Conservation (phyloP, 2,888 invertebrate genomes). For the Melinaea marsaeus region DNA sequence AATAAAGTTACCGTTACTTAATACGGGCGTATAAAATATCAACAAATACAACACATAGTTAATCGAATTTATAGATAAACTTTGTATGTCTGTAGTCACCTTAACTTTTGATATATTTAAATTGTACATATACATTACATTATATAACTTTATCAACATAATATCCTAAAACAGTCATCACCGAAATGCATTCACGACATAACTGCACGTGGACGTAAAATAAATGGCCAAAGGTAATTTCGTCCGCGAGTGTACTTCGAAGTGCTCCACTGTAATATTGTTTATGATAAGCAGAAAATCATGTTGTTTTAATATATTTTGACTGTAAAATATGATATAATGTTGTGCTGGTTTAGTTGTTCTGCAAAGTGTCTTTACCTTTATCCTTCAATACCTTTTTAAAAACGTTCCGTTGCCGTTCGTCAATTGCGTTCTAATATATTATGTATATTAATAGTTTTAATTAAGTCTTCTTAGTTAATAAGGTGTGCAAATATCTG, state of each 20-base stretch:
- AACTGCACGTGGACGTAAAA: constrained; percentile 25
- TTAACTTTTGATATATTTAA: too few species aligned
- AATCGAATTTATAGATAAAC: too few species aligned
- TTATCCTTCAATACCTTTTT: too few species aligned
- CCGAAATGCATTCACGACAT: constrained; percentile 8
- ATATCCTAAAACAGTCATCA: too few species aligned
- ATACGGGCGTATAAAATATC: neutral
- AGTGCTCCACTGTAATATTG: constrained; percentile 61
- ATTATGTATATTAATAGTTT: too few species aligned
- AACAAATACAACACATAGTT: neutral
- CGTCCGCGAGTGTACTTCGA: constrained; percentile 30
- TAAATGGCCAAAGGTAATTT: constrained; percentile 32
- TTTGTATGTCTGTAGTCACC: too few species aligned
- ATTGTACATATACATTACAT: too few species aligned
- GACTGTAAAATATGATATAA: constrained; percentile 14
- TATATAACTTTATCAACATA: too few species aligned
- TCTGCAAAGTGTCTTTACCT: neutral
- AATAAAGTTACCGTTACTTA: neutral
- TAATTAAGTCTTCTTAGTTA: too few species aligned
- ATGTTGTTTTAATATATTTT: constrained; percentile 46
- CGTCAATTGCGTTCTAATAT: neutral
- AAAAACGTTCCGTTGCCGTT: neutral
- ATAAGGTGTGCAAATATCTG: too few species aligned
- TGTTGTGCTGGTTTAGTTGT: neutral
- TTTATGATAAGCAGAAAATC: constrained; percentile 73